Evolutionary conservation across 2,797 vertebrate species (phyloP), one percentile per base, ranked within the genome.

Genomic region (Odontamblyopus rebecca): DNA sequence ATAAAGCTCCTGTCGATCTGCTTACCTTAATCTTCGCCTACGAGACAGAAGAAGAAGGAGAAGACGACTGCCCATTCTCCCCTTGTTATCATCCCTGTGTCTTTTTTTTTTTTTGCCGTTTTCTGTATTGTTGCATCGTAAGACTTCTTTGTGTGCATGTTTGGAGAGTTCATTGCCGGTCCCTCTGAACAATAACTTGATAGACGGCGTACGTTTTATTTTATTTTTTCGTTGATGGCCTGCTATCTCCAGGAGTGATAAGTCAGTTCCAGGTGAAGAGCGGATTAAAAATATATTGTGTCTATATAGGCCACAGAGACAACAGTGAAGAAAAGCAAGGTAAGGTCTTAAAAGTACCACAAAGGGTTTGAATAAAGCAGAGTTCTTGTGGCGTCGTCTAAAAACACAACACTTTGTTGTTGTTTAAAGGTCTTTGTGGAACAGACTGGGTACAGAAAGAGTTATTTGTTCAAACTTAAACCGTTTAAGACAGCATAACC

Each of bases 21-120:
- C 90, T 92, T 92, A 92, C 87, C 89, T 82, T 93, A 93, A 93
- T 93, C 91, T 93, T 79, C 85, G 88, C 85, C 85, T 87, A 83
- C 86, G 85, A 85, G 83, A 78, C 78, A 86, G 85, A 82, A 26
- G 54, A 56, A 84, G 90, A 78, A 35, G 35, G 1, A 89, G n/a
- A 89, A 82, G 82, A 80, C 82, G 83, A 78, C 78, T 79, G 88
- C 81, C 88, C 82, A 84, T 88, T 87, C 83, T 75, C 54, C 88
- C 84, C 86, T 78, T 77, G 85, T 91, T 91, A 92, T 91, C 89
- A 82, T 79, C 86, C 83, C 86, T 88, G 78, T 82, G 86, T 82
- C 88, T 82, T 84, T 54, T 72, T 82, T 74, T 84, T 74, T 84
- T 78, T 80, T 86, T 79, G 81, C 82, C 83, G 86, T 76, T 85